phyloP scores from a whole-genome alignment of 2,888 invertebrate species.

The Mamestra brassicae region DNA sequence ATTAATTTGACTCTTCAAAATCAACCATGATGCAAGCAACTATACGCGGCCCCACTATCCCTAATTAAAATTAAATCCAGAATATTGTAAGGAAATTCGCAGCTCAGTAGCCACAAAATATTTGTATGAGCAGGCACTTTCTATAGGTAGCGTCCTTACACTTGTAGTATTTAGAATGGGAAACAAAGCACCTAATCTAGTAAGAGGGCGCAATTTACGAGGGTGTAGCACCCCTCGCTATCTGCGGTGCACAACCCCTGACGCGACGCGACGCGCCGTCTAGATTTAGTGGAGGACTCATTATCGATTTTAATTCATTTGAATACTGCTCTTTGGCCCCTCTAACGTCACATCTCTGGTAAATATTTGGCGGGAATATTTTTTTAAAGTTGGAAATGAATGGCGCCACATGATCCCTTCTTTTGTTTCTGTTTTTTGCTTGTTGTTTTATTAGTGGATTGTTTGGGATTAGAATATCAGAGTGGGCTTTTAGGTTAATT shows the following conservation, averaged over 20 bases:
- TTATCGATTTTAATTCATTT: constrained; percentile 76
- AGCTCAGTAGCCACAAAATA: constrained; percentile 46
- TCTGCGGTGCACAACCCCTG: constrained; percentile 62
- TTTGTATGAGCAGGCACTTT: constrained; percentile 37
- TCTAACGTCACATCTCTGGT: constrained; percentile 40
- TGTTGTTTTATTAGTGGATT: constrained; percentile 30
- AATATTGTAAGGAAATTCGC: constrained; percentile 3
- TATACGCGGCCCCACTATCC: background rate
- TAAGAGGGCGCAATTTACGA: constrained; percentile 70
- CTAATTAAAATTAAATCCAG: background rate
- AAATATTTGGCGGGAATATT: constrained; percentile 53
- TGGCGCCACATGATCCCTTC: constrained; percentile 41
- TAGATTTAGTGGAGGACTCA: constrained; percentile 70
- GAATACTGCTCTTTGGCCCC: constrained; percentile 63
- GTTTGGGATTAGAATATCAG: constrained; percentile 18
- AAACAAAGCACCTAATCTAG: constrained; percentile 78
- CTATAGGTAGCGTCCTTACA: constrained; percentile 53
- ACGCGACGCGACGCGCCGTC: constrained; percentile 64
- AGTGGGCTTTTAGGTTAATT: constrained; percentile 14
- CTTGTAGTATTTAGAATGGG: constrained; percentile 69
- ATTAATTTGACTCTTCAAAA: background rate
- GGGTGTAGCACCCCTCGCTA: constrained; percentile 69
- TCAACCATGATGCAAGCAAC: background rate
- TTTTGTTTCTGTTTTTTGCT: constrained; percentile 43
- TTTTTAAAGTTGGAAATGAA: constrained; percentile 44